These are phyloP conservation scores for Craniophora ligustri DNA, from an alignment of 2,888 invertebrate genomes.

Conservation along the genomic window DNA sequence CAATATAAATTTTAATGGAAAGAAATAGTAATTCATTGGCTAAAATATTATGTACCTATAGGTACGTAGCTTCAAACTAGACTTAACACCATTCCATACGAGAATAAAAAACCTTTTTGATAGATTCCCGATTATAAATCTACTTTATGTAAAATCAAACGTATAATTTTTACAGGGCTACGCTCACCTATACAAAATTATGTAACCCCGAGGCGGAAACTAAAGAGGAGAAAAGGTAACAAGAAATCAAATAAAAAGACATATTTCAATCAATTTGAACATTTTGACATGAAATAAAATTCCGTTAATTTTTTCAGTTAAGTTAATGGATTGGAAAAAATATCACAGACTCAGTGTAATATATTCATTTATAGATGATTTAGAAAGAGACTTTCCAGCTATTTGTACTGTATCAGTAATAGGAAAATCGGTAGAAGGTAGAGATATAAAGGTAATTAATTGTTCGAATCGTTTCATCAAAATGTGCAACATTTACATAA, in stretches of 20 bases:
- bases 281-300: not conserved
- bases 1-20: too few relatives aligned
- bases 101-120: too few relatives aligned
- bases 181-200: slow-evolving; percentile 43
- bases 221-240: slow-evolving; percentile 69
- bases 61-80: too few relatives aligned
- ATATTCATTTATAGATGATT: slow-evolving; percentile 92
- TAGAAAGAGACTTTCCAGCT: slow-evolving; percentile 93
- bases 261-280: not conserved
- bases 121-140: too few relatives aligned
- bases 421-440: slow-evolving; percentile 93
- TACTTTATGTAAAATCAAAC: not conserved
- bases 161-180: slow-evolving; percentile 20
- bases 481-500: not conserved
- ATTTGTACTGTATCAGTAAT: slow-evolving; percentile 92
- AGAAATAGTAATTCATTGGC: too few relatives aligned
- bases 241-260: not conserved
- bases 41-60: too few relatives aligned
- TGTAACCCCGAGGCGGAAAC: slow-evolving; percentile 64
- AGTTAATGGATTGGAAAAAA: slow-evolving; percentile 92
- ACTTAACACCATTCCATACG: too few relatives aligned
- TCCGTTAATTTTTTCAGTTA: slow-evolving; percentile 63
- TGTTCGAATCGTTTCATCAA: not conserved
- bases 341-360: slow-evolving; percentile 93
- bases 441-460: slow-evolving; percentile 90